These are phyloP conservation scores for Eilema caniola DNA, from an alignment of 2,888 invertebrate species.

Conservation along the genomic window DNA sequence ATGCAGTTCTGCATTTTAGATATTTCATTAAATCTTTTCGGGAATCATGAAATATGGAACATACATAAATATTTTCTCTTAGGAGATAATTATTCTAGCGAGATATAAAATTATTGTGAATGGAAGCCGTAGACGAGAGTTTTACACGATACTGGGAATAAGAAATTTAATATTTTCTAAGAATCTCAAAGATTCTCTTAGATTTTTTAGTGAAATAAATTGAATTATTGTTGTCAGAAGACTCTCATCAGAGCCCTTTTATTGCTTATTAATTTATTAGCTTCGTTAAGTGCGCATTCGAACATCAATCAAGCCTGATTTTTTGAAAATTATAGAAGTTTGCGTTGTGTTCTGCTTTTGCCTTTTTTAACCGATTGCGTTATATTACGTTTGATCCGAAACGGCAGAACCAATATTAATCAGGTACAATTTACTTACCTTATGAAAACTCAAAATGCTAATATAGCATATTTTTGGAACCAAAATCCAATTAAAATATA, in stretches of 20 bases:
- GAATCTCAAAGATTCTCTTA: constrained; percentile 4
- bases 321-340: constrained; percentile 37
- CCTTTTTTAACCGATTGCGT: not conserved
- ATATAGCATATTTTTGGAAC: no score
- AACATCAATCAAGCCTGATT: constrained; percentile 32
- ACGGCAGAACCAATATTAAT: not conserved
- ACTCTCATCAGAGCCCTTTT: constrained; percentile 31
- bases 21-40: not conserved
- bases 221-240: constrained; percentile 32
- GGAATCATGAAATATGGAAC: not conserved
- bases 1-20: no score
- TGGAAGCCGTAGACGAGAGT: not conserved
- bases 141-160: not conserved
- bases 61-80: not conserved
- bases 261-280: constrained; percentile 46
- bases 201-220: constrained; percentile 35
- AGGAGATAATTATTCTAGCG: not conserved
- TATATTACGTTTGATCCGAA: constrained; percentile 12
- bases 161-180: constrained; percentile 5
- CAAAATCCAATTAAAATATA: not conserved
- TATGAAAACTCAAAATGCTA: no score
- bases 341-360: constrained; percentile 21
- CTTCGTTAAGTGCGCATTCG: constrained; percentile 41
- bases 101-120: not conserved
- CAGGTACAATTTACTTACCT: no score